Evolutionary conservation across 35 echinoderm and acorn worm species (phyloP).

Genomic region (Hemicentrotus pulcherrimus): DNA sequence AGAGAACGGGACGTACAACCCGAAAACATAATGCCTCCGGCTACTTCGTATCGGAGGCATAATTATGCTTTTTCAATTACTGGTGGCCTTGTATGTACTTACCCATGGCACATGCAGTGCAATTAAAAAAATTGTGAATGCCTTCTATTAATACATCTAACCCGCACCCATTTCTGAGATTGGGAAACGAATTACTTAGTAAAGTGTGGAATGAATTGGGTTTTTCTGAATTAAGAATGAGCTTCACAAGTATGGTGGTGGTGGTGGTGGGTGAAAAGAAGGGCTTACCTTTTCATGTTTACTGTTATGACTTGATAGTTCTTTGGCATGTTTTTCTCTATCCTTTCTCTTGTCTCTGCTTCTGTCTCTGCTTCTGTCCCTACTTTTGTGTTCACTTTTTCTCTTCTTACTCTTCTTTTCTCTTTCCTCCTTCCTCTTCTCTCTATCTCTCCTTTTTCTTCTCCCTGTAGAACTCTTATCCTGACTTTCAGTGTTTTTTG

Average conservation of each 20-base stretch:
- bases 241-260: not conserved
- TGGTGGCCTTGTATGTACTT: not conserved
- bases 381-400: not conserved
- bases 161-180: not conserved
- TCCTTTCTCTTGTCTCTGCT: not conserved
- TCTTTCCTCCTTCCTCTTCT: not conserved
- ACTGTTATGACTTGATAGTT: not conserved
- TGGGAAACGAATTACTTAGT: not conserved
- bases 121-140: not conserved
- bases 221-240: not conserved
- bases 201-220: not conserved
- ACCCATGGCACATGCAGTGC: not conserved
- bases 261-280: too few relatives aligned
- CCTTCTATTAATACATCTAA: not conserved
- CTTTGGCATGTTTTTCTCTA: not conserved
- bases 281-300: slow-evolving; percentile 11
- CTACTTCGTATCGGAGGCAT: too few relatives aligned
- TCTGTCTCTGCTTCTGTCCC: not conserved
- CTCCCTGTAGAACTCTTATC: not conserved
- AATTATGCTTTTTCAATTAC: not conserved
- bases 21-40: too few relatives aligned
- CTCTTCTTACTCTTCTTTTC: not conserved
- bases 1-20: too few relatives aligned
- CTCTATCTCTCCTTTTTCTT: not conserved
- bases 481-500: not conserved